Conservation (phyloP, 2,113 vertebrate species). For the Vidua chalybeata region DNA sequence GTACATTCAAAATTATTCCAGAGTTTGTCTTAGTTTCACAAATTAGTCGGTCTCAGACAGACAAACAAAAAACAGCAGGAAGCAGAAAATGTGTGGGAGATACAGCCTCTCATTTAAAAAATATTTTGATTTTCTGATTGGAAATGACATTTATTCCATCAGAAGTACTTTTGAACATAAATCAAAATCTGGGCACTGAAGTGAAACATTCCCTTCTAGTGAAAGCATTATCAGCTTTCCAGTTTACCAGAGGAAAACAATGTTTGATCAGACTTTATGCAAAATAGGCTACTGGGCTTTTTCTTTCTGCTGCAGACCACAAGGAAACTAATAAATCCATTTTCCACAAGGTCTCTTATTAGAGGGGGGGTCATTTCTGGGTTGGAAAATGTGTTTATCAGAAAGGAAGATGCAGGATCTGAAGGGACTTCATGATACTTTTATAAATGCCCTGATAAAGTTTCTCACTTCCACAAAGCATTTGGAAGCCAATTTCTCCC, state of each 20-base stretch:
- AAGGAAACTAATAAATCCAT: background rate
- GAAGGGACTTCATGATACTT: background rate
- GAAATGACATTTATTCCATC: background rate
- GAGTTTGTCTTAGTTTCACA: background rate
- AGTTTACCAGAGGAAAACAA: background rate
- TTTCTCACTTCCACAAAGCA: background rate
- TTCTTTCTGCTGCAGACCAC: background rate
- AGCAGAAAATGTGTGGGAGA: background rate
- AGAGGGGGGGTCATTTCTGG: background rate
- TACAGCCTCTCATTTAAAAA: background rate
- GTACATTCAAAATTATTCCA: background rate
- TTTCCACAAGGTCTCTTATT: background rate
- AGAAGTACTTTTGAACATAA: background rate
- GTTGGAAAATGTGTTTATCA: background rate
- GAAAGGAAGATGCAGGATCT: background rate
- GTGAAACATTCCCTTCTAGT: background rate
- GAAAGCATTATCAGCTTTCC: background rate
- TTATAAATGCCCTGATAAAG: background rate
- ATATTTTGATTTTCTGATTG: background rate
- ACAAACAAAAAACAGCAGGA: background rate
- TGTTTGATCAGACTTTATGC: background rate
- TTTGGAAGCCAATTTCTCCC: background rate
- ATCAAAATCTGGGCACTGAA: background rate
- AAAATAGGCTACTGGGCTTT: background rate
- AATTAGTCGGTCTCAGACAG: background rate